Conservation (phyloP, 1,140 invertebrate species). For the Laupala kohalensis region DNA sequence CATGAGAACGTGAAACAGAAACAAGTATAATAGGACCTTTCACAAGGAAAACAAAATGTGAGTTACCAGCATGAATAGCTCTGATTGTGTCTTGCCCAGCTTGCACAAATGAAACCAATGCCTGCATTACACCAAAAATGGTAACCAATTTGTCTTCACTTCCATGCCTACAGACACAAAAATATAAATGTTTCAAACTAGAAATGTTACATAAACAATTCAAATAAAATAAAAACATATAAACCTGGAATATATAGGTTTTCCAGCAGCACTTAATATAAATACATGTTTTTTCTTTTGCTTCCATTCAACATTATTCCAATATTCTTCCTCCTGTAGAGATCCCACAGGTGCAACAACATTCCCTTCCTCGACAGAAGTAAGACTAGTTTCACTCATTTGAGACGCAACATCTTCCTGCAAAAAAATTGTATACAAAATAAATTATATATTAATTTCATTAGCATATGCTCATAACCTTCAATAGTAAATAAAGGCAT, state of each 20-base stretch:
- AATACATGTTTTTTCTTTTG: conserved; percentile 84
- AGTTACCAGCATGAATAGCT: conserved; percentile 72
- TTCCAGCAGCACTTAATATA: conserved; percentile 86
- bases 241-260: conserved; percentile 87
- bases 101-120: conserved; percentile 83
- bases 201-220: background rate
- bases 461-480: background rate
- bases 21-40: conserved; percentile 83
- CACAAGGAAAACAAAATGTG: conserved; percentile 77
- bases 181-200: background rate
- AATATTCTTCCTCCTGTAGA: conserved; percentile 32
- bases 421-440: background rate
- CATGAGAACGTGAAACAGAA: conserved; percentile 64
- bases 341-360: conserved; percentile 6
- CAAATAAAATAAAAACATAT: background rate
- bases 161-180: conserved; percentile 50
- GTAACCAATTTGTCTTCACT: conserved; percentile 90
- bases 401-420: conserved; percentile 28
- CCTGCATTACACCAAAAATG: conserved; percentile 90
- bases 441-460: background rate
- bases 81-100: conserved; percentile 68
- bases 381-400: conserved; percentile 22
- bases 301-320: conserved; percentile 54
- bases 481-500: background rate
- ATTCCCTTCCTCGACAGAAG: conserved; percentile 13